Conservation (phyloP, 2,888 invertebrate species). For the Lasioglossum marginatum region DNA sequence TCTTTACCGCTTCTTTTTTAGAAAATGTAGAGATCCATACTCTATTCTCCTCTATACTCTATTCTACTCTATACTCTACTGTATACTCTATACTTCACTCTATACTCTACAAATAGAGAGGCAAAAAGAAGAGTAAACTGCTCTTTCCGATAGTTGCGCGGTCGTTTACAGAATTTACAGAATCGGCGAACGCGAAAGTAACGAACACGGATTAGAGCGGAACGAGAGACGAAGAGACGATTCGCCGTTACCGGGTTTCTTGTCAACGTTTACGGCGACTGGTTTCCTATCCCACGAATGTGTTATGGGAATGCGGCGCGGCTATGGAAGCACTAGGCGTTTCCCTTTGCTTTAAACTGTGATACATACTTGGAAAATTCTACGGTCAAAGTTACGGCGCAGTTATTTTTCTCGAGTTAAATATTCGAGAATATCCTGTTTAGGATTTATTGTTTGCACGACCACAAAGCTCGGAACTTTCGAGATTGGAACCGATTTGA, state of each 20-base stretch:
- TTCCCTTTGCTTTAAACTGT: neutral
- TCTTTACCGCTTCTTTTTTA: neutral
- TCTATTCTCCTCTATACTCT: no score
- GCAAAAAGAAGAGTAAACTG: no score
- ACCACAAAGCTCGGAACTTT: neutral
- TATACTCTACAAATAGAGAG: no score
- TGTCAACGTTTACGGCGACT: slow-evolving; percentile 66
- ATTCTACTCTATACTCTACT: no score
- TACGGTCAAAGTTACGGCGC: neutral
- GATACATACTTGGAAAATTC: neutral
- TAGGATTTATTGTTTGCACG: neutral
- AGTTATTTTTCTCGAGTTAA: neutral
- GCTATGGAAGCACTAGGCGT: neutral
- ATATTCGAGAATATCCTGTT: neutral
- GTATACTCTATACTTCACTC: no score
- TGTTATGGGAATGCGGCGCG: slow-evolving; percentile 12
- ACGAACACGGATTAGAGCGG: neutral
- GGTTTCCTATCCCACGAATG: slow-evolving; percentile 67
- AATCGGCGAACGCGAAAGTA: neutral
- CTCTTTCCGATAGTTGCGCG: neutral
- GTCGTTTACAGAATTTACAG: neutral
- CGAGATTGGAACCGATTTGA: neutral
- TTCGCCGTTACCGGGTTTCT: slow-evolving; percentile 75
- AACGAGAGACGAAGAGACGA: slow-evolving; percentile 46
- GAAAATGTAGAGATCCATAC: neutral